Evolutionary conservation across 2,888 invertebrate species (phyloP).

Genomic region (Rhabditoides inermis): DNA sequence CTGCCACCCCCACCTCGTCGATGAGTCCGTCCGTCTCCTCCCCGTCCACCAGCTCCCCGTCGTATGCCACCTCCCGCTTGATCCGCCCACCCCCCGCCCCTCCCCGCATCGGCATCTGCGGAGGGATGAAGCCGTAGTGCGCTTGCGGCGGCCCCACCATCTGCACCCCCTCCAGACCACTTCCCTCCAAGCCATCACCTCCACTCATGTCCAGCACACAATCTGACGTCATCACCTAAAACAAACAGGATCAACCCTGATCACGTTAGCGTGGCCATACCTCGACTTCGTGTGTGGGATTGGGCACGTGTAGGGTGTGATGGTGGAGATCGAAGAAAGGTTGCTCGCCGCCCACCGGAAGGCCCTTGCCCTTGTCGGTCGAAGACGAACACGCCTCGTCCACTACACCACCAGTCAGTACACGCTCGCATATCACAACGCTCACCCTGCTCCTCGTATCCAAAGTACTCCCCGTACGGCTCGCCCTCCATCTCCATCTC

Average conservation of each 20-base stretch:
- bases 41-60: background rate
- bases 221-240: no score
- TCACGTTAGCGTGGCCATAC: no score
- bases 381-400: background rate
- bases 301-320: background rate
- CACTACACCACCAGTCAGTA: background rate
- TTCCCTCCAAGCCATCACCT: no score
- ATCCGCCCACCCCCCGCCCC: background rate
- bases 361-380: background rate
- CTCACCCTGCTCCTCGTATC: background rate
- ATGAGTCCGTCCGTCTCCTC: background rate
- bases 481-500: background rate
- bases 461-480: no score
- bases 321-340: background rate
- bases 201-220: no score
- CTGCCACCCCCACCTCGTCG: background rate
- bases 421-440: background rate
- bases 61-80: conserved; percentile 2
- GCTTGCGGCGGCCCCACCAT: no score
- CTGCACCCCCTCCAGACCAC: no score
- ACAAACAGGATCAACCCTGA: no score
- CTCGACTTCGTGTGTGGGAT: no score
- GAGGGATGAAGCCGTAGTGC: no score
- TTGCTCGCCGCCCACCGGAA: background rate
- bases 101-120: no score